Percentiles rank a stretch among this genome's conserved stretches.
Conservation (phyloP, 2,888 invertebrate genomes). For the Mesoligia furuncula region DNA sequence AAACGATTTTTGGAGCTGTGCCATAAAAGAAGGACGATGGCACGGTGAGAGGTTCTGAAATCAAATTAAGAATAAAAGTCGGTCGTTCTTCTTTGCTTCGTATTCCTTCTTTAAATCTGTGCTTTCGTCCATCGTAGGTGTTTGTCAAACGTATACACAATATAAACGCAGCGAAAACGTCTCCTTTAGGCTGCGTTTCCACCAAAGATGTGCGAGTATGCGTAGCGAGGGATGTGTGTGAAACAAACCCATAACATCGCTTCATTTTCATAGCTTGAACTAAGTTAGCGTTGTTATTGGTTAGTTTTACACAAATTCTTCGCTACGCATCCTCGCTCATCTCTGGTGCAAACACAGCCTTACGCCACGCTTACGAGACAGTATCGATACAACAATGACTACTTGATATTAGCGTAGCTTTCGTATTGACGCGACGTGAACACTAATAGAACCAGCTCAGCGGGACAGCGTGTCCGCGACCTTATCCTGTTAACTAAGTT, state of each 20-base stretch:
- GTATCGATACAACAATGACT: not conserved
- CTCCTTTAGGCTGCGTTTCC: no score
- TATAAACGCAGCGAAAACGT: not conserved
- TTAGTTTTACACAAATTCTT: no score
- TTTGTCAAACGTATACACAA: not conserved
- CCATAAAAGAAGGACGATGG: not conserved
- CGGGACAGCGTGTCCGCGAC: not conserved
- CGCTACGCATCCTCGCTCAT: no score
- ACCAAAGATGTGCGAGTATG: no score
- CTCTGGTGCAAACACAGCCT: not conserved
- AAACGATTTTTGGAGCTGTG: conserved; percentile 2
- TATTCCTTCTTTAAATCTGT: not conserved
- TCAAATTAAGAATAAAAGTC: not conserved
- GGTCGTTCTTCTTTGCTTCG: not conserved
- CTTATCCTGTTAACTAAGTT: not conserved
- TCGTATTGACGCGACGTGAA: not conserved
- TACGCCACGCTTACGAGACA: not conserved
- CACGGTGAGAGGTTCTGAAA: not conserved
- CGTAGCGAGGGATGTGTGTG: no score
- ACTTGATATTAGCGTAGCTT: not conserved
- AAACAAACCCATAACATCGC: no score
- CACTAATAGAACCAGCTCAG: not conserved
- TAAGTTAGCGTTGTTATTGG: no score
- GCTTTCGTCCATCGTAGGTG: not conserved
- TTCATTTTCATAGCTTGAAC: no score